Conservation (phyloP, 2,113 vertebrate genomes). For the Campylorhamphus procurvoides region DNA sequence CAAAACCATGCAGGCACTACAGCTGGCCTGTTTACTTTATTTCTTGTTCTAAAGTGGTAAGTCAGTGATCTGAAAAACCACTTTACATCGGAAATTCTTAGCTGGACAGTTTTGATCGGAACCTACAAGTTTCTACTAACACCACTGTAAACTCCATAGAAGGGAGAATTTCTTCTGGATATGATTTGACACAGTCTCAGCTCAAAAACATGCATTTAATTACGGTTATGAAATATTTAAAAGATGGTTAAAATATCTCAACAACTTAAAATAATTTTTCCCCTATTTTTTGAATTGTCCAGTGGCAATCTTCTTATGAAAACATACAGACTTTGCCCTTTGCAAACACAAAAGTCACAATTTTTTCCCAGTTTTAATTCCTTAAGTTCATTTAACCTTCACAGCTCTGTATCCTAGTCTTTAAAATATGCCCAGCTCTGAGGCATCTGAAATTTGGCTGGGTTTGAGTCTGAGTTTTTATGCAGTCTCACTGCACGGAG, state of each 20-base stretch:
- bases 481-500: neutral
- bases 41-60: neutral
- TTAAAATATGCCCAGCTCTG: neutral
- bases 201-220: neutral
- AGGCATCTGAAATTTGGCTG: neutral
- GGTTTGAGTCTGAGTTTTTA: neutral
- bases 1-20: neutral
- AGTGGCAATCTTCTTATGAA: neutral
- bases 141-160: neutral
- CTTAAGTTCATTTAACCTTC: neutral
- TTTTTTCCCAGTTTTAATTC: neutral
- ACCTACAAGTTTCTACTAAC: neutral
- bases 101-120: neutral
- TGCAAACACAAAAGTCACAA: neutral
- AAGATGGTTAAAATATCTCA: neutral
- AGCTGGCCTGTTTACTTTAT: neutral
- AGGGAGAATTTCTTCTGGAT: neutral
- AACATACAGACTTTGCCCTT: neutral
- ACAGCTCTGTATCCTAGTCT: neutral
- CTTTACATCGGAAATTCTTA: neutral
- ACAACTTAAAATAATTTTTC: neutral
- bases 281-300: neutral
- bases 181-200: neutral
- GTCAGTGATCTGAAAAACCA: neutral
- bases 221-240: neutral